Base-by-base conservation (phyloP, 92 coral and sea anemone species). In the Epizoanthus illoricatus region DNA sequence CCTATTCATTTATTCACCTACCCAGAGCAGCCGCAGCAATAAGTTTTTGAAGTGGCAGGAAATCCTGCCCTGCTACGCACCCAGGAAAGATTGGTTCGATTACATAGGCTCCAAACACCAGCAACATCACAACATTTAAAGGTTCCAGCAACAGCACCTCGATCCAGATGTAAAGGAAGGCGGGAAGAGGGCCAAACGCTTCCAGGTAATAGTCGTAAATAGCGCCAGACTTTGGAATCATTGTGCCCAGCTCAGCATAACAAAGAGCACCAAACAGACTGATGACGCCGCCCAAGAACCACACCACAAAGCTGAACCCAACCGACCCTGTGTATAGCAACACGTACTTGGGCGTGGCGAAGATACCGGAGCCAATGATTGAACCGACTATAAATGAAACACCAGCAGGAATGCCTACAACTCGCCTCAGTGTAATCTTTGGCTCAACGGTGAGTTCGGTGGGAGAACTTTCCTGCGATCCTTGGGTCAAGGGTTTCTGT, bases 351-450 rank as follows among this genome's bases (percentile, higher is more conserved):
- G 98, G 98, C 9, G 98, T 90, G 3, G 97, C 97, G 70, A 94
- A 94, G 59, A 94, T 94, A 6, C 98, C 98, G 0, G 97, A 92
- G 74, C 98, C 98, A 16, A 94, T 92, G 3, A 94, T 94, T 8
- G 93, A 79, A 0, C 98, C 98, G 18, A 94, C 91, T 16, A 94
- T 91, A 7, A 94, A 84, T 1, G 94, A 90, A 1, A 92, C 88
- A 9, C 93, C 98, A 4, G 90, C 91, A 1, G 92, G 91, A 7
- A 94, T 54, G 11, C 97, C 97, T 2, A 94, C 81, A 28, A 90
- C 76, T 33, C 94, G 36, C 36, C 36, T 28, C 36, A 28, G 36
- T 28, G 36, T 28, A 28, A 28, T 28, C 36, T 28, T 1, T 28
- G 36, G 2, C 36, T 28, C 36, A 1, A 28, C 33, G 33, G 33